Percentiles rank a stretch among this genome's conserved stretches.
phyloP scores from a whole-genome alignment of 2,797 vertebrate genomes.

The Ceyx erithaca region DNA sequence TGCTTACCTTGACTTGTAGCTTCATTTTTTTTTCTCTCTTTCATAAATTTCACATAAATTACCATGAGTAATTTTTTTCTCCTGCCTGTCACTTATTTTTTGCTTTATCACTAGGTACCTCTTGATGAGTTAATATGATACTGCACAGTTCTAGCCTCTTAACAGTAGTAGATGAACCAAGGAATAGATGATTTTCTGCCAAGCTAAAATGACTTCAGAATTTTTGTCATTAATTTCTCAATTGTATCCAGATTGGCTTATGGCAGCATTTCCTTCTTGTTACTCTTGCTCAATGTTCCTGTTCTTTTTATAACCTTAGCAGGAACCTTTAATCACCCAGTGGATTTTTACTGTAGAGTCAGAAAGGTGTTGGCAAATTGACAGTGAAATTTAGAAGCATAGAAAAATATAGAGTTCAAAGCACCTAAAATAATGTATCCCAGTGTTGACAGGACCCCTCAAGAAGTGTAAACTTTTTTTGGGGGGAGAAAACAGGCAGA shows the following conservation, averaged over 20 bases:
- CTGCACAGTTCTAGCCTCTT: background rate
- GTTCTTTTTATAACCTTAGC: background rate
- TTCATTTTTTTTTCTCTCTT: background rate
- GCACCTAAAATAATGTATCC: background rate
- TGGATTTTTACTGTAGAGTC: background rate
- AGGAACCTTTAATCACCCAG: background rate
- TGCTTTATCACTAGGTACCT: background rate
- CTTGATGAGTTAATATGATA: background rate
- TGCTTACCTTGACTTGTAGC: background rate
- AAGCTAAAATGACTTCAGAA: background rate
- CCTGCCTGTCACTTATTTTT: background rate
- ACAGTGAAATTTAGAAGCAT: background rate
- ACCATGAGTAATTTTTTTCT: background rate
- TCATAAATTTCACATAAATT: background rate
- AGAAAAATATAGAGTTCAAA: background rate
- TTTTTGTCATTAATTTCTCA: slow-evolving; percentile 23
- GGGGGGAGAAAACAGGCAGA: background rate
- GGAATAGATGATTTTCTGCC: background rate
- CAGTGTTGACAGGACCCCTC: background rate
- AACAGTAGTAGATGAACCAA: background rate
- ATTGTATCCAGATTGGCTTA: slow-evolving; percentile 5
- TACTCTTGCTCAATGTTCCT: background rate
- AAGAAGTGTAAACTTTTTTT: background rate
- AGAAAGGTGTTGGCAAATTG: background rate
- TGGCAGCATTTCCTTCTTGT: background rate